Evolutionary conservation across 2,888 invertebrate species (phyloP).

Genomic region (Galerucella calmariensis): DNA sequence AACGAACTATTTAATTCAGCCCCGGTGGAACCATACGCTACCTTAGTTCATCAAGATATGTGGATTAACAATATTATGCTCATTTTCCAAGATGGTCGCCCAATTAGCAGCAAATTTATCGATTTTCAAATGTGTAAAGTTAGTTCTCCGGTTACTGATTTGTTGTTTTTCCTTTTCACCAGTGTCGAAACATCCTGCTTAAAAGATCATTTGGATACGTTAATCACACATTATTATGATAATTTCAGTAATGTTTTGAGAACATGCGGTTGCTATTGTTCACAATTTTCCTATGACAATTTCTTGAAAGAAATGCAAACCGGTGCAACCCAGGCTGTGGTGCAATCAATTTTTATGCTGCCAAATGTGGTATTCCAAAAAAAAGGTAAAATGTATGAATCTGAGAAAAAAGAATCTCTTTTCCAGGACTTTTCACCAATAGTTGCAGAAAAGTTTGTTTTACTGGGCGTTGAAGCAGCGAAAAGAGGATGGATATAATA

Average conservation of each 20-base stretch:
- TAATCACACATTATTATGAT: conserved; percentile 3
- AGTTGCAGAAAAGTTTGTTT: neutral
- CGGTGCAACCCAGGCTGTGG: neutral
- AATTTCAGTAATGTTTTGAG: neutral
- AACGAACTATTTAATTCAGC: neutral
- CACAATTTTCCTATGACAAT: neutral
- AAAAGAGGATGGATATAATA: conserved; percentile 1
- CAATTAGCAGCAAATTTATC: conserved; percentile 47
- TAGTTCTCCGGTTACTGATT: conserved; percentile 49
- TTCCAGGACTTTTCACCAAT: neutral
- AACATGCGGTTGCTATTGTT: neutral
- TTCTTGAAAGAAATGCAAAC: conserved; percentile 1
- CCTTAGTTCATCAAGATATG: conserved; percentile 68
- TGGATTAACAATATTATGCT: conserved; percentile 72
- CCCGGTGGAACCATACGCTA: conserved; percentile 64
- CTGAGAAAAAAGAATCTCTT: neutral
- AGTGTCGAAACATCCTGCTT: conserved; percentile 46
- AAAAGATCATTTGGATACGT: conserved; percentile 35
- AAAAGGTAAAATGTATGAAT: conserved; percentile 1
- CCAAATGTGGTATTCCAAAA: neutral
- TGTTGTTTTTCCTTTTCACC: conserved; percentile 53
- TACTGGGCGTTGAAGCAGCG: neutral
- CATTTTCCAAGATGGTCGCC: conserved; percentile 47
- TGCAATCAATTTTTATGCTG: neutral
- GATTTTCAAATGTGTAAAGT: conserved; percentile 52